These are phyloP conservation scores for Stenchaetothrips biformis DNA, from an alignment of 2,888 invertebrate species.

Conservation along the genomic window DNA sequence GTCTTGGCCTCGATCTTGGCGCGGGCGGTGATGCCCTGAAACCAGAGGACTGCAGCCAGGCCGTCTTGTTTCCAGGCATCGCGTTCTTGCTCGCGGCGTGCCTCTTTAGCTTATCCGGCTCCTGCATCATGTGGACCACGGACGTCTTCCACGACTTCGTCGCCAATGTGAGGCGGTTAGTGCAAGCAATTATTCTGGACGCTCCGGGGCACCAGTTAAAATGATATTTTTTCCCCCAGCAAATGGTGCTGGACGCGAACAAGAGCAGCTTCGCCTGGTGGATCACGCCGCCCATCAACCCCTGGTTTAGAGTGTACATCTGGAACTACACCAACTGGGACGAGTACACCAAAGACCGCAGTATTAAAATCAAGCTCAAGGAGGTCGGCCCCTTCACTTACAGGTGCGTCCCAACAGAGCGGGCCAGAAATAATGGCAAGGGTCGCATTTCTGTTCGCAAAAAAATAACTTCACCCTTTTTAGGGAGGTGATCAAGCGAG, in stretches of 20 bases:
- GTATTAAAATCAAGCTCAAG: constrained; percentile 39
- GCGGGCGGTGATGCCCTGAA: no score
- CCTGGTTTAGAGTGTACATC: constrained; percentile 37
- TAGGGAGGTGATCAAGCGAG: constrained; percentile 39
- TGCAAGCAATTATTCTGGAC: background rate
- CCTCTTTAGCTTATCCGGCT: background rate
- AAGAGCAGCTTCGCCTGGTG: constrained; percentile 36
- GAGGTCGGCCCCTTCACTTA: constrained; percentile 43
- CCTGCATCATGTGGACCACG: constrained; percentile 17
- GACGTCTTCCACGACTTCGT: background rate
- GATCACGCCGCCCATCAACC: constrained; percentile 36
- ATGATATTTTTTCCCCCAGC: constrained; percentile 31
- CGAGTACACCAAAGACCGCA: constrained; percentile 36
- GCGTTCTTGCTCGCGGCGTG: background rate
- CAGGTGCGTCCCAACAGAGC: constrained; percentile 38
- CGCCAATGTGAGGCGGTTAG: background rate
- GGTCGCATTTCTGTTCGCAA: no score
- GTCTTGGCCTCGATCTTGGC: no score
- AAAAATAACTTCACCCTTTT: background rate
- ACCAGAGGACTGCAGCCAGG: no score
- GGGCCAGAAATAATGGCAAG: no score
- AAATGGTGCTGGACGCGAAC: constrained; percentile 35
- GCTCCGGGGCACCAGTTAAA: background rate
- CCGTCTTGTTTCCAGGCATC: background rate
- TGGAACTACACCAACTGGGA: constrained; percentile 41